Evolutionary conservation across 2,888 invertebrate species (phyloP).

Genomic region (Lacanobia wlatinum): DNA sequence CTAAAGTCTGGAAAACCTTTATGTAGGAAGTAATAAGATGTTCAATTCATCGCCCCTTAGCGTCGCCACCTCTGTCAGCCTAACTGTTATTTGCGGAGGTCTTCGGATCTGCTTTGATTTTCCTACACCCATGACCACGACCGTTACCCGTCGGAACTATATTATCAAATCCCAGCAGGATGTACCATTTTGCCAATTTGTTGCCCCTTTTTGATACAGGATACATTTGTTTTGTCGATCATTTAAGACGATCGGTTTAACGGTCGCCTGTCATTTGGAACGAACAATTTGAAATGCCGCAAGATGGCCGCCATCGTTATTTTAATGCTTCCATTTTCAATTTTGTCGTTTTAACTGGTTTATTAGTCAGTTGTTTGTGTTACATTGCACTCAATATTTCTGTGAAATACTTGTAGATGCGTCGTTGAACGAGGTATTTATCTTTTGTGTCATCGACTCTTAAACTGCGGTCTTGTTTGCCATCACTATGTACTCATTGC

Average conservation of each 20-base stretch:
- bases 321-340: slow-evolving; percentile 38
- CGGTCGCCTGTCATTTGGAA: slow-evolving; percentile 48
- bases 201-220: slow-evolving; percentile 83
- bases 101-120: slow-evolving; percentile 48
- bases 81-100: slow-evolving; percentile 29
- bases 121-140: slow-evolving; percentile 46
- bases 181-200: slow-evolving; percentile 85
- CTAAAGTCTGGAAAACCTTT: not conserved
- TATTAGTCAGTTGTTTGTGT: slow-evolving; percentile 44
- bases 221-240: slow-evolving; percentile 77
- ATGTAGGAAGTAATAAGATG: slow-evolving; percentile 22
- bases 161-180: slow-evolving; percentile 79
- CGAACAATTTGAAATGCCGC: slow-evolving; percentile 39
- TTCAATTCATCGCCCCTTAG: slow-evolving; percentile 16
- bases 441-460: slow-evolving; percentile 56
- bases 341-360: slow-evolving; percentile 30
- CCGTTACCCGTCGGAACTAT: slow-evolving; percentile 58
- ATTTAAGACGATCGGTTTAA: slow-evolving; percentile 66
- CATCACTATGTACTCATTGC: slow-evolving; percentile 37
- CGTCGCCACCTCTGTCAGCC: slow-evolving; percentile 1
- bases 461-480: slow-evolving; percentile 38
- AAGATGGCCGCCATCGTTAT: slow-evolving; percentile 41
- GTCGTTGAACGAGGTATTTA: slow-evolving; percentile 47
- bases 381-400: slow-evolving; percentile 48
- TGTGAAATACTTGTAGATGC: slow-evolving; percentile 28